phyloP scores from a whole-genome alignment of 2,113 vertebrate species.

The Zosterops lateralis region DNA sequence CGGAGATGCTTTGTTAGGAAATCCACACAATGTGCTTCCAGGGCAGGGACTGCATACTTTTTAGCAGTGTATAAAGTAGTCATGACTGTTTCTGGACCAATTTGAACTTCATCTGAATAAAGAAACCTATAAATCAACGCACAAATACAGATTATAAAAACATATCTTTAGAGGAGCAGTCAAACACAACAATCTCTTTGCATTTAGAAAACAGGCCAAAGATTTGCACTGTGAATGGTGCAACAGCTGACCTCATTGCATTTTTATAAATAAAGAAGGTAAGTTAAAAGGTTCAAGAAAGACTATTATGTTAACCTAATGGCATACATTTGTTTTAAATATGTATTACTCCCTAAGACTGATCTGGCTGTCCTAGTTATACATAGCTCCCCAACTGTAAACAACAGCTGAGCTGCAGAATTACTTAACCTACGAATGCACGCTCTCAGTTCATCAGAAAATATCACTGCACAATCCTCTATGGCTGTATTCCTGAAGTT shows the following conservation, averaged over 20 bases:
- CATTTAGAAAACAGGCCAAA: background rate
- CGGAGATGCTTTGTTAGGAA: constrained; percentile 92
- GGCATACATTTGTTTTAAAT: constrained; percentile 2
- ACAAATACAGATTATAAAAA: constrained; percentile 25
- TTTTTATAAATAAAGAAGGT: background rate
- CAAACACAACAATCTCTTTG: background rate
- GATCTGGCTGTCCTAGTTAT: constrained; percentile 8
- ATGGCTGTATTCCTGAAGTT: background rate
- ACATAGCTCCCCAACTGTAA: background rate
- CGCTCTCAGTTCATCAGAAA: background rate
- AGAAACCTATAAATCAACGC: constrained; percentile 82
- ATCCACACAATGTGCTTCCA: constrained; percentile 90
- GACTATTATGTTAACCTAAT: background rate
- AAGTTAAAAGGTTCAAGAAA: background rate
- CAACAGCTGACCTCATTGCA: background rate
- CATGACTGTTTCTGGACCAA: constrained; percentile 94
- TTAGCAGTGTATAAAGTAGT: constrained; percentile 93
- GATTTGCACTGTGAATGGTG: background rate
- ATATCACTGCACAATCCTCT: background rate
- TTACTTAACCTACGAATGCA: background rate
- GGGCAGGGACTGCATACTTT: constrained; percentile 90
- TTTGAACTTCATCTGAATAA: constrained; percentile 94
- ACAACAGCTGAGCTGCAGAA: constrained; percentile 43
- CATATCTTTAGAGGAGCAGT: background rate
- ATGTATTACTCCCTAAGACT: background rate